A percentile compares a stretch with the other conserved stretches of the same genome.
These are phyloP conservation scores for Epinotia brunnichana DNA, from an alignment of 2,888 invertebrate species.

Conservation along the genomic window DNA sequence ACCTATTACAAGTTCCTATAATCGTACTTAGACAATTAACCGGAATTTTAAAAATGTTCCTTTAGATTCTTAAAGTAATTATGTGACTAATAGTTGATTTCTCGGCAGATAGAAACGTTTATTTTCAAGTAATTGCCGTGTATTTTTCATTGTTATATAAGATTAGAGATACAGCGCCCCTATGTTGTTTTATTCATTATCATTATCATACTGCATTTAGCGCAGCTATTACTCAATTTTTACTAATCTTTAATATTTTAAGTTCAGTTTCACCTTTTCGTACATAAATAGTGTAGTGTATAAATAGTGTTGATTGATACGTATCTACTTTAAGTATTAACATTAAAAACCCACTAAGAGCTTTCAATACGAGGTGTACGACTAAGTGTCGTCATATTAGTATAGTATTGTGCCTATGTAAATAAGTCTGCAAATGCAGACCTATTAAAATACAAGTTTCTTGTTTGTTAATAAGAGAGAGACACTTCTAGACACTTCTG, in stretches of 20 bases:
- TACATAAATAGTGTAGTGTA: too few relatives aligned
- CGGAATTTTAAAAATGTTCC: background rate
- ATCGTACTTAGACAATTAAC: background rate
- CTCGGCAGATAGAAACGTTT: constrained; percentile 27
- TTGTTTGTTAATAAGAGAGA: background rate
- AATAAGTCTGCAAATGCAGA: constrained; percentile 4
- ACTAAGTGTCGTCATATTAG: background rate
- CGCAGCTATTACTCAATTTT: constrained; percentile 23
- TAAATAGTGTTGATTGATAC: background rate
- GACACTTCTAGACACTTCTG: background rate
- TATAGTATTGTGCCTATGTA: background rate
- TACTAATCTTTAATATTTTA: constrained; percentile 17
- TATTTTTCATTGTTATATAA: constrained; percentile 34
- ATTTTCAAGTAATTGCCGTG: constrained; percentile 30
- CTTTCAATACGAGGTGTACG: constrained; percentile 14
- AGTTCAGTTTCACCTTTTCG: too few relatives aligned
- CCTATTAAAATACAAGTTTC: constrained; percentile 5
- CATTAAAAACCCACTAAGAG: constrained; percentile 1
- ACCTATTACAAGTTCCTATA: background rate
- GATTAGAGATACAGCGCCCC: constrained; percentile 15
- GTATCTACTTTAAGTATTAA: background rate
- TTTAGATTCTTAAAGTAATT: constrained; percentile 8
- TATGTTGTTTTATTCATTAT: constrained; percentile 22
- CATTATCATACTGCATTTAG: background rate
- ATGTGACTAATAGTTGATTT: constrained; percentile 28